phyloP scores from a whole-genome alignment of 2,888 invertebrate species.

The Zygothrica quintamaculata region DNA sequence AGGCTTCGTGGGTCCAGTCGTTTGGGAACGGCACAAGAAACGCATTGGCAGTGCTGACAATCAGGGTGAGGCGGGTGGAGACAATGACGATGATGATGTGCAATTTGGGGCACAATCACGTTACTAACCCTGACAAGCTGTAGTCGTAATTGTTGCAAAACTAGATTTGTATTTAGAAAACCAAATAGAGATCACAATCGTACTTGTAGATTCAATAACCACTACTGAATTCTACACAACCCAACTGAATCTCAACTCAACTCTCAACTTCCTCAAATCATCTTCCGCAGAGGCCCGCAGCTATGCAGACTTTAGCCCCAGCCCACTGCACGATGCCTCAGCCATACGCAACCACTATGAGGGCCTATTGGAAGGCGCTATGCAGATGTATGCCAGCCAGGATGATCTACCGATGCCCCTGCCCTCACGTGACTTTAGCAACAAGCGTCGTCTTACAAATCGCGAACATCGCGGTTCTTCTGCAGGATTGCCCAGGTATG shows the following conservation, averaged over 20 bases:
- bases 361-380: slow-evolving; percentile 84
- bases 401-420: slow-evolving; percentile 83
- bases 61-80: slow-evolving; percentile 72
- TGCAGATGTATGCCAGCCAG: slow-evolving; percentile 84
- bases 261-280: slow-evolving; percentile 64
- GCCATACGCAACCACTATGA: slow-evolving; percentile 83
- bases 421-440: slow-evolving; percentile 80
- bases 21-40: slow-evolving; percentile 92
- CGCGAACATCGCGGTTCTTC: slow-evolving; percentile 84
- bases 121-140: slow-evolving; percentile 63
- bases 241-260: slow-evolving; percentile 36
- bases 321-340: slow-evolving; percentile 83
- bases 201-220: slow-evolving; percentile 27
- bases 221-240: slow-evolving; percentile 31
- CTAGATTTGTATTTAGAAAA: slow-evolving; percentile 44
- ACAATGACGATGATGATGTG: slow-evolving; percentile 57
- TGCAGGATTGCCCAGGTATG: slow-evolving; percentile 82
- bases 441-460: slow-evolving; percentile 75
- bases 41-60: slow-evolving; percentile 84
- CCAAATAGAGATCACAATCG: slow-evolving; percentile 28
- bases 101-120: slow-evolving; percentile 70
- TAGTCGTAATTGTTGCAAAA: slow-evolving; percentile 63
- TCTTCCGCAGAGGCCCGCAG: slow-evolving; percentile 74
- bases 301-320: slow-evolving; percentile 74
- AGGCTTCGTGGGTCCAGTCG: slow-evolving; percentile 92